phyloP scores from a whole-genome alignment of 2,113 vertebrate species.

The Oncorhynchus gorbuscha region DNA sequence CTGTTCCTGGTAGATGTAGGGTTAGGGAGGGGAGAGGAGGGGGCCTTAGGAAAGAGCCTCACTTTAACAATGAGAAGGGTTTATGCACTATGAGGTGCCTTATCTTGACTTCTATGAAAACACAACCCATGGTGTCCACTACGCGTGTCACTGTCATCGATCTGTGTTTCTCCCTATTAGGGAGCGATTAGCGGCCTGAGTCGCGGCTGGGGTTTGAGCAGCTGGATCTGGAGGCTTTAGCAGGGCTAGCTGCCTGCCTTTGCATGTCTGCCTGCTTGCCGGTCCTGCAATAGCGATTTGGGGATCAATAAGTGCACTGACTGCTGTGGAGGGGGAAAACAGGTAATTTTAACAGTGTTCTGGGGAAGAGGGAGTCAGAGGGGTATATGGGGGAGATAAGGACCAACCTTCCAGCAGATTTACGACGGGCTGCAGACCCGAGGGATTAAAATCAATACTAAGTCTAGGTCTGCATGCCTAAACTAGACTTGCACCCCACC shows the following conservation, averaged over 20 bases:
- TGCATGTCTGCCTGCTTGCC: conserved; percentile 20
- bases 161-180: conserved; percentile 32
- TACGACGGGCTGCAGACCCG: conserved; percentile 53
- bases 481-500: conserved; percentile 42
- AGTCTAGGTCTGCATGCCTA: conserved; percentile 50
- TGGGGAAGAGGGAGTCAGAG: not conserved
- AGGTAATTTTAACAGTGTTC: conserved; percentile 49
- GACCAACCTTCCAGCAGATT: conserved; percentile 53
- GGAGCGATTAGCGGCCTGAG: conserved; percentile 17
- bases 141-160: conserved; percentile 17
- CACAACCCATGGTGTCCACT: conserved; percentile 20
- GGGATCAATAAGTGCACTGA: conserved; percentile 55
- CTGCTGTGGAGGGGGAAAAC: conserved; percentile 41
- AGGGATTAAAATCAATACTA: conserved; percentile 62
- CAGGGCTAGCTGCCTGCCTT: not conserved
- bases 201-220: conserved; percentile 40
- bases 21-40: not conserved
- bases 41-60: not conserved
- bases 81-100: conserved; percentile 1
- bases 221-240: conserved; percentile 47
- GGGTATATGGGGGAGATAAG: conserved; percentile 27
- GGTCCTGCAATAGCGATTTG: conserved; percentile 33
- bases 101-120: not conserved
- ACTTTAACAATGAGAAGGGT: not conserved
- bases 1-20: conserved; percentile 5